Evolutionary conservation across 2,797 vertebrate genomes (phyloP).

Genomic region (Cryptoprocta ferox): DNA sequence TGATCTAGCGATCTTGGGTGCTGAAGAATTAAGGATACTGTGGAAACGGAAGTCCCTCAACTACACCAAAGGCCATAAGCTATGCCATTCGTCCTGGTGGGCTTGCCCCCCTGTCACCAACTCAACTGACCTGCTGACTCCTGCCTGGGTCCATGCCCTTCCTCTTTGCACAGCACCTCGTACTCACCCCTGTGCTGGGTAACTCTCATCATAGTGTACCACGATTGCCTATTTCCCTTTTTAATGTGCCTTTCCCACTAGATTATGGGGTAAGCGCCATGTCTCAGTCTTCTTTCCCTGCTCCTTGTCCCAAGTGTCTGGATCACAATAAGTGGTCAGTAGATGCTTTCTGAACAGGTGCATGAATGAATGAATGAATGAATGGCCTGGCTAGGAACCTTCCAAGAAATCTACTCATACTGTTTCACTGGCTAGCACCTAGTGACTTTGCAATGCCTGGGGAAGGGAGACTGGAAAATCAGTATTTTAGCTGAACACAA

Average conservation of each 20-base stretch:
- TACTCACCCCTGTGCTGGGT: background rate
- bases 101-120: background rate
- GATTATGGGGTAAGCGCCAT: background rate
- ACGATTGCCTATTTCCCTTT: background rate
- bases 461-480: slow-evolving; percentile 24
- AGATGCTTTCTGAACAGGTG: slow-evolving; percentile 40
- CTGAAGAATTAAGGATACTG: background rate
- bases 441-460: background rate
- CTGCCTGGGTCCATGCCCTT: background rate
- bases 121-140: background rate
- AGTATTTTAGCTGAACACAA: slow-evolving; percentile 16
- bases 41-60: background rate
- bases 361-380: background rate
- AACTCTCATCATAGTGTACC: background rate
- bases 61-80: background rate
- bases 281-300: background rate
- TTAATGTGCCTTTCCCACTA: slow-evolving; percentile 1
- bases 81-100: background rate
- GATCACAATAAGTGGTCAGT: background rate
- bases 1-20: background rate
- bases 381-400: background rate
- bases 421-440: slow-evolving; percentile 7
- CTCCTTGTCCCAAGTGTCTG: background rate
- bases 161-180: background rate
- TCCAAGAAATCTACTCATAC: slow-evolving; percentile 21